Evolutionary conservation across 2,113 vertebrate species (phyloP).

Genomic region (Nicator chloris): DNA sequence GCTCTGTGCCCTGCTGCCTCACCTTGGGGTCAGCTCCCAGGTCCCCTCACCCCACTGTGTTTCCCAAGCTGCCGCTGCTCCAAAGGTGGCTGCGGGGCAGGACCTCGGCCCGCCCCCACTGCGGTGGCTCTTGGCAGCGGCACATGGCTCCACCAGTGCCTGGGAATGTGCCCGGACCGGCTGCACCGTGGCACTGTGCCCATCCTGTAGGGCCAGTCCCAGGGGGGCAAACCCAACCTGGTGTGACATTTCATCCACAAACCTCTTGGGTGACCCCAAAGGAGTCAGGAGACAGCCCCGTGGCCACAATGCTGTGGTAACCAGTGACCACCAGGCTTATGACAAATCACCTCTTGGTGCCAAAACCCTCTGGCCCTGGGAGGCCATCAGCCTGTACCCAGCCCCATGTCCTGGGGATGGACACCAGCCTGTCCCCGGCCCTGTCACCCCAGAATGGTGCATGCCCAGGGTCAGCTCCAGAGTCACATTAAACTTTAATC

Average conservation of each 20-base stretch:
- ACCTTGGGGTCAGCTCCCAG: background rate
- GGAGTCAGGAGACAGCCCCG: accelerated
- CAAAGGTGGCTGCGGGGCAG: accelerated
- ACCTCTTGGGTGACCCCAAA: background rate
- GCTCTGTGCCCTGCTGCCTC: background rate
- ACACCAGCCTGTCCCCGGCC: background rate
- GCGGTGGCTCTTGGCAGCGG: background rate
- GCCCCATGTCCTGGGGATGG: background rate
- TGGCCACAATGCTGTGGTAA: accelerated
- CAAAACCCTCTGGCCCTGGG: background rate
- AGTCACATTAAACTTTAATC: conserved; percentile 59
- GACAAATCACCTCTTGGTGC: background rate
- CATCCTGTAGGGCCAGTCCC: background rate
- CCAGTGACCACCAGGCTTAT: background rate
- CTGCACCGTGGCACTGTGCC: background rate
- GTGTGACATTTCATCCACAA: background rate
- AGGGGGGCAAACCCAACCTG: background rate
- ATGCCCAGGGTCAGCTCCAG: background rate
- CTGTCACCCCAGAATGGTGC: accelerated
- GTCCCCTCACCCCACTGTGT: background rate
- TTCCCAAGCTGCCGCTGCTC: background rate
- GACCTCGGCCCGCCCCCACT: accelerated
- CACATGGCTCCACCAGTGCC: accelerated
- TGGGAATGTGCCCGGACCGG: conserved; percentile 22
- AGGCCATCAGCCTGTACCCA: background rate